phyloP scores from a whole-genome alignment of 2,797 vertebrate species.

The Schizopygopsis malacanthus region DNA sequence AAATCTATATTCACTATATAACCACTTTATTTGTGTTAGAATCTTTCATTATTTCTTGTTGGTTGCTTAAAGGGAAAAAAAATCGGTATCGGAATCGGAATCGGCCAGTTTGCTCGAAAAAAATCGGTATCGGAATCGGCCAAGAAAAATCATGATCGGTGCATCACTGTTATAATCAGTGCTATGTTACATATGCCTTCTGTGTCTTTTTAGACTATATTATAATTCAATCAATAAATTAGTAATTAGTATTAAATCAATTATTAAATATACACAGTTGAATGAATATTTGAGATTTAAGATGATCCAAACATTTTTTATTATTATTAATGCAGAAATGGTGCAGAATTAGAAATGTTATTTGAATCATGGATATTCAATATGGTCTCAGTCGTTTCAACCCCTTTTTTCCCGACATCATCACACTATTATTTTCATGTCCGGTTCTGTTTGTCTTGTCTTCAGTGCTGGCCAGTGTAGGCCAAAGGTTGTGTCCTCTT shows the following conservation, averaged over 20 bases:
- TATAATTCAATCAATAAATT: neutral
- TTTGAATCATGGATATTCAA: neutral
- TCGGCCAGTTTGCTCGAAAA: no score
- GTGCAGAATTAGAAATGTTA: neutral
- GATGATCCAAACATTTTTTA: neutral
- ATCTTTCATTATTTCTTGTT: no score
- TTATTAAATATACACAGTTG: neutral
- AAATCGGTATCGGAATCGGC: no score
- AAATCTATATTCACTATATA: no score
- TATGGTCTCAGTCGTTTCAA: conserved; percentile 9
- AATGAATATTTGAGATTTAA: neutral
- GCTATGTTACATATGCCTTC: neutral
- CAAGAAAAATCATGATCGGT: no score
- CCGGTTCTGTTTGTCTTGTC: conserved; percentile 77
- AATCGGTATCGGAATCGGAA: no score
- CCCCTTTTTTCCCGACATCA: neutral
- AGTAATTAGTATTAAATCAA: neutral
- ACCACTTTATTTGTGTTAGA: no score
- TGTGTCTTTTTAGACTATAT: neutral
- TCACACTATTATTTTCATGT: conserved; percentile 54
- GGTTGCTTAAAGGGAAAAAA: no score
- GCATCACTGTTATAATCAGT: conserved; percentile 21
- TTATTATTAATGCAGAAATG: neutral
- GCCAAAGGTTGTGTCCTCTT: conserved; percentile 76
- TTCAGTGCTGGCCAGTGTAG: conserved; percentile 79